Evolutionary conservation across 2,797 vertebrate species (phyloP), one percentile per base, ranked within the genome.

Genomic region (Psittacula echo): DNA sequence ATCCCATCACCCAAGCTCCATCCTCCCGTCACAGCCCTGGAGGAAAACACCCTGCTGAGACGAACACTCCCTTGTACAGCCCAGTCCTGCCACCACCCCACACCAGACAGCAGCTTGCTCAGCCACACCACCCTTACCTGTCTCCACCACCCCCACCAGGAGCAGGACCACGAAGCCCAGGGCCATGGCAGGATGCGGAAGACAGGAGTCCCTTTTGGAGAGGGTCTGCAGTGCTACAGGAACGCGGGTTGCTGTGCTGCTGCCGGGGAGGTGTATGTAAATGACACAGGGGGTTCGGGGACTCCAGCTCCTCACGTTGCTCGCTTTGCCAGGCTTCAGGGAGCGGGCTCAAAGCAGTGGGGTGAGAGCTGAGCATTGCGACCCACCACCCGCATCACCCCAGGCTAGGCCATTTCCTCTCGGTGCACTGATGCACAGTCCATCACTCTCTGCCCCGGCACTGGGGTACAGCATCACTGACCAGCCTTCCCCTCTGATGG

Each of bases 271-370:
- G 34, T 1, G 5, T 93, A 96, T 97, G 96, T 94, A 97, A 97
- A 97, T 97, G 93, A 96, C 91, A 77, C 70, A 19, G 29, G 88
- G 84, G 80, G 71, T 86, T 87, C 4, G 1, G 94, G 85, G 95
- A 96, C 92, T 74, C 32, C 60, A 27, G 82, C 58, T 71, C 75
- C 29, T 29, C 7, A 0, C 2, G 1, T 39, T 30, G 29, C 84
- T 86, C 1, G 0, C 70, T 82, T 50, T 89, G 78, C 79, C 61
- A 64, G 79, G 72, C 78, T 74, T 64, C 32, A 39, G 65, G 23
- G 26, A 73, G 29, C 14, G 22, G 37, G 67, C 64, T 84, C 1
- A 0, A 66, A 23, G 65, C 58, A 72, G n/a, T 4, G 3, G 13
- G 42, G 6, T 1, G 4, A 79, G 44, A 81, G 61, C 79, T 12